Evolutionary conservation across 2,113 vertebrate species (phyloP).

Genomic region (Laticauda laticaudata): DNA sequence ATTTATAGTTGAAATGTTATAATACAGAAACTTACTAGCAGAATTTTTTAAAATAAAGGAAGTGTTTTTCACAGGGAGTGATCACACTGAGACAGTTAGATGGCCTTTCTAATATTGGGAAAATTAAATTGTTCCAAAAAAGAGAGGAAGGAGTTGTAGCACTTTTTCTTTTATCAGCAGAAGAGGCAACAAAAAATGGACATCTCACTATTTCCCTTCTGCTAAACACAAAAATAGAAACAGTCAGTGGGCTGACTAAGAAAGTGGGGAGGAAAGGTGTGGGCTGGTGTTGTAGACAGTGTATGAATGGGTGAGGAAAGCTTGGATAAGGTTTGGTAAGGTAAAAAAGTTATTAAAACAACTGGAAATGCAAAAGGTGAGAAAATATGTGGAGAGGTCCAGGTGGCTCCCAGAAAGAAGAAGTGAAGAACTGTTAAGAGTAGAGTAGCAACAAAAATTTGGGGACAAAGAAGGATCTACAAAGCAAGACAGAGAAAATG

Average conservation of each 20-base stretch:
- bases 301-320: background rate
- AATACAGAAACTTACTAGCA: too few relatives aligned
- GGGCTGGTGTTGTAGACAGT: background rate
- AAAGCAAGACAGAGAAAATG: background rate
- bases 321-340: background rate
- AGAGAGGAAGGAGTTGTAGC: too few relatives aligned
- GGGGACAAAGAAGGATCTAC: background rate
- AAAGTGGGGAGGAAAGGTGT: background rate
- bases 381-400: background rate
- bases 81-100: too few relatives aligned
- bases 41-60: too few relatives aligned
- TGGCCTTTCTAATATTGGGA: too few relatives aligned
- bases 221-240: background rate
- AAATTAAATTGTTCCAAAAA: too few relatives aligned
- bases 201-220: background rate
- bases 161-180: too few relatives aligned
- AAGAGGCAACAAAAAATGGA: too few relatives aligned
- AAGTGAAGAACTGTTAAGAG: background rate
- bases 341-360: background rate
- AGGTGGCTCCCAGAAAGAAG: background rate
- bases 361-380: background rate
- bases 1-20: too few relatives aligned
- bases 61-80: too few relatives aligned
- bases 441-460: background rate
- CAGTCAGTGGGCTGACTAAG: background rate